Percentiles rank a stretch among this genome's conserved stretches.
phyloP scores from a whole-genome alignment of 2,888 invertebrate species.

The Raillietiella orientalis region DNA sequence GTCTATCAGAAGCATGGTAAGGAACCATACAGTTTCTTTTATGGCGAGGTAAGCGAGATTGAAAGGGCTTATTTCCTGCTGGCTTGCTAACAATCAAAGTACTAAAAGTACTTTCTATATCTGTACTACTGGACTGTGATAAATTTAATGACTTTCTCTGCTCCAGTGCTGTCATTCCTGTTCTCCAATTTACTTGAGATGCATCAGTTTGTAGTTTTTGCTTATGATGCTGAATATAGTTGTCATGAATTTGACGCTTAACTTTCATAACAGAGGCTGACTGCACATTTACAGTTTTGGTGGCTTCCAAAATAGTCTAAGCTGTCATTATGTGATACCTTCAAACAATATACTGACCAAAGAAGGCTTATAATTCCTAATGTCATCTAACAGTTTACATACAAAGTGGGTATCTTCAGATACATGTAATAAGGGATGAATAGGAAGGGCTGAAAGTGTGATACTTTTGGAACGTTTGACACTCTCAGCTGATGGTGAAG shows the following conservation, averaged over 20 bases:
- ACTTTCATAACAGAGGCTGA: conserved; percentile 49
- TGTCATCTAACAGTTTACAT: conserved; percentile 24
- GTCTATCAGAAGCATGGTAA: too few species aligned
- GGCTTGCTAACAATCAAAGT: too few species aligned
- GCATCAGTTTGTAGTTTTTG: conserved; percentile 17
- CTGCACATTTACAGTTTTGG: conserved; percentile 38
- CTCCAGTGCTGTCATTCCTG: conserved; percentile 2
- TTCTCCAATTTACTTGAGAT: conserved; percentile 5
- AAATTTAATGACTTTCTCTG: too few species aligned
- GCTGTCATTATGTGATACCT: conserved; percentile 1
- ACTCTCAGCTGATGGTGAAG: conserved; percentile 58
- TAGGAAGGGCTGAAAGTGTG: conserved; percentile 18
- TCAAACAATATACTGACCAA: conserved; percentile 19
- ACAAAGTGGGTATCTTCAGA: too few species aligned
- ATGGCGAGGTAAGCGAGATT: too few species aligned
- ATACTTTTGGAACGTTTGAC: conserved; percentile 49
- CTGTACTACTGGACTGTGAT: too few species aligned
- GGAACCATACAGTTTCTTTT: too few species aligned
- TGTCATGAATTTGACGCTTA: conserved; percentile 34
- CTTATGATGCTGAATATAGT: conserved; percentile 13
- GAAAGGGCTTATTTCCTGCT: too few species aligned
- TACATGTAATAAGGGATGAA: conserved; percentile 36
- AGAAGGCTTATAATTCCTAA: conserved; percentile 39
- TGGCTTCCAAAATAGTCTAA: conserved; percentile 8
- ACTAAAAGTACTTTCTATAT: too few species aligned